These are phyloP conservation scores for Macroteleia sp. DNA, from an alignment of 2,888 invertebrate genomes.

Conservation along the genomic window DNA sequence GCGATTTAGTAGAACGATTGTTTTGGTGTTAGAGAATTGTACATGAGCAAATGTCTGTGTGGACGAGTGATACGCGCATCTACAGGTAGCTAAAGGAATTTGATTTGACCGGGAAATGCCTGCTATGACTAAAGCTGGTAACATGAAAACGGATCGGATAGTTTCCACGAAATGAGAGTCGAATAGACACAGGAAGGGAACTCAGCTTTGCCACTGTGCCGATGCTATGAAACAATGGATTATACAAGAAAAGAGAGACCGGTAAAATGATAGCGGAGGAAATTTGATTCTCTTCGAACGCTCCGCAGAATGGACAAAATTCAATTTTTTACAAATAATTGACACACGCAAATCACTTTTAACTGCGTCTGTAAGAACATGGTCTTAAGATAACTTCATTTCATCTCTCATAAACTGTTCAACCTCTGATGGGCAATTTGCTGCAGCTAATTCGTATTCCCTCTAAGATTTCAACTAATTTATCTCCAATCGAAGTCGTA, in stretches of 20 bases:
- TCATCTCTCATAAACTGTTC: no score
- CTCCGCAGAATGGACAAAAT: slow-evolving; percentile 26
- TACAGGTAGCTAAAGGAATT: slow-evolving; percentile 48
- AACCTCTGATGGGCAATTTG: no score
- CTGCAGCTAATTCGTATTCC: no score
- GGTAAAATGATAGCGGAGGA: slow-evolving; percentile 37
- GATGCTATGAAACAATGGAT: slow-evolving; percentile 38
- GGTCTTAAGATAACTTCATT: no score
- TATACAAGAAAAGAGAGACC: slow-evolving; percentile 37
- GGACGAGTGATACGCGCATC: slow-evolving; percentile 15
- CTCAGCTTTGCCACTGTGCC: slow-evolving; percentile 27
- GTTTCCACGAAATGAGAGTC: slow-evolving; percentile 52
- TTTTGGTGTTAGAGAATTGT: slow-evolving; percentile 5
- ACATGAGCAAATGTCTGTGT: neutral
- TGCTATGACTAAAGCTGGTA: slow-evolving; percentile 32
- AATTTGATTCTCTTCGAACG: slow-evolving; percentile 41
- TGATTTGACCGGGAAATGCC: slow-evolving; percentile 47
- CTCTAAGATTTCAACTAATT: no score
- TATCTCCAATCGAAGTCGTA: no score
- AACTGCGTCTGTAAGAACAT: neutral
- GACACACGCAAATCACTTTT: slow-evolving; percentile 9
- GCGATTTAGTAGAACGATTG: slow-evolving; percentile 15
- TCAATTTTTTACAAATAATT: slow-evolving; percentile 26
- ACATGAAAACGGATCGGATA: slow-evolving; percentile 42
- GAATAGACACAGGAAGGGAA: neutral